phyloP scores from a whole-genome alignment of 2,797 vertebrate species.

The Oreortyx pictus region DNA sequence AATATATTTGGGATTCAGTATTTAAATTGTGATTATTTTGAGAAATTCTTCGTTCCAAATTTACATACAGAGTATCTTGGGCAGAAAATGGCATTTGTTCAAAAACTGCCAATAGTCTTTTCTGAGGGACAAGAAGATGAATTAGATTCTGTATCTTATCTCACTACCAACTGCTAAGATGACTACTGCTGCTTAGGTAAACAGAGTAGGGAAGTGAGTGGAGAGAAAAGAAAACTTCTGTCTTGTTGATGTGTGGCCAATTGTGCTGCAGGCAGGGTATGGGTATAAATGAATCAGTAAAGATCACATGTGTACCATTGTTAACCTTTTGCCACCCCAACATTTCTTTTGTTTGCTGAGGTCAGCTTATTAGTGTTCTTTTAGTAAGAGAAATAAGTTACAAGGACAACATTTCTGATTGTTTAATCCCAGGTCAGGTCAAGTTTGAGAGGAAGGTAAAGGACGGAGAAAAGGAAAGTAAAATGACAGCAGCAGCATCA shows the following conservation, averaged over 20 bases:
- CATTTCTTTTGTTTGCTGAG: neutral
- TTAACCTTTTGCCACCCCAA: neutral
- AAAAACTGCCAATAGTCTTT: conserved; percentile 29
- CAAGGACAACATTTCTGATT: neutral
- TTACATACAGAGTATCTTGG: conserved; percentile 4
- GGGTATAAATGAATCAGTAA: accelerated
- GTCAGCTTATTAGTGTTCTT: neutral
- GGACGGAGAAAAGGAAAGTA: conserved; percentile 2
- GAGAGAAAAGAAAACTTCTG: neutral
- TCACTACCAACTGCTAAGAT: neutral
- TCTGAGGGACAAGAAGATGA: neutral
- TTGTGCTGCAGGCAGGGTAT: neutral
- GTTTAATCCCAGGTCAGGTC: neutral
- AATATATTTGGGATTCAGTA: conserved; percentile 5
- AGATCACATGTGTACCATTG: neutral
- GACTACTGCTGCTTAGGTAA: conserved; percentile 21
- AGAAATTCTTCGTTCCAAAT: conserved; percentile 41
- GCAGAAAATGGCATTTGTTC: neutral
- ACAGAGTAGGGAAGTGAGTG: neutral
- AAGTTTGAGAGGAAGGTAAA: neutral
- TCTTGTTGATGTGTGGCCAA: neutral
- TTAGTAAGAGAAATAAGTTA: neutral
- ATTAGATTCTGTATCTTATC: neutral
- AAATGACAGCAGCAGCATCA: neutral
- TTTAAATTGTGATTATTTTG: conserved; percentile 32